Evolutionary conservation across 2,113 vertebrate species (phyloP), one percentile per base, ranked within the genome.

Genomic region (Ariopsis seemanni): DNA sequence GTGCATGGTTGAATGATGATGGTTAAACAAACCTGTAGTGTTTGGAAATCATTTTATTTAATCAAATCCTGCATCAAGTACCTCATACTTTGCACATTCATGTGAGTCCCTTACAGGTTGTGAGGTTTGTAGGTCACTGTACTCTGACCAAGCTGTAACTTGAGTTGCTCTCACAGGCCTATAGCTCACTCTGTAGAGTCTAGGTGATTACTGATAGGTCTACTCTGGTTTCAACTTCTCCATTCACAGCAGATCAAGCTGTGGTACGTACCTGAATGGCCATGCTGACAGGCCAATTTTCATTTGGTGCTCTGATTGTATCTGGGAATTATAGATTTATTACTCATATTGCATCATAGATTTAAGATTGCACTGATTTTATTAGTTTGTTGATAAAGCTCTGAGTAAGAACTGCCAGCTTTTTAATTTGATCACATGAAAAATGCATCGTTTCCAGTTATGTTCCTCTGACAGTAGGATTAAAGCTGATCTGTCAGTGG

Each of bases 221-320:
- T 58, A 90, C 84, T 93, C 87, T 75, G 87, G 91, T 93, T 94
- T 90, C 91, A 90, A 85, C 72, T 77, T 60, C 67, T 62, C 83
- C 25, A 79, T 83, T 90, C 85, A 88, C 52, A 25, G 17, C 60
- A 62, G 62, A 71, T 84, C 69, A 48, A 83, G 57, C 78, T 63
- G 86, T 75, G 34, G 71, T n/a, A 69, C 0, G 71, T n/a, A 69
- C 0, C 79, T 25, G 62, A 83, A 60, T 67, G 62, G 58, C 20
- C 55, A 78, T 48, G 30, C 25, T 57, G 65, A 86, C 48, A 82
- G 81, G 69, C 87, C 88, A 87, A 88, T 85, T 55, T 80, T 42
- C 86, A 84, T 91, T 85, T 77, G 5, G 50, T 83, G 91, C 91
- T 90, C 91, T 92, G 94, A 94, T 94, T 94, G 74, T 72, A 27